Evolutionary conservation across 1,140 invertebrate genomes (phyloP), one percentile per base, ranked within the genome.

Genomic region (Platyscapa corneri): DNA sequence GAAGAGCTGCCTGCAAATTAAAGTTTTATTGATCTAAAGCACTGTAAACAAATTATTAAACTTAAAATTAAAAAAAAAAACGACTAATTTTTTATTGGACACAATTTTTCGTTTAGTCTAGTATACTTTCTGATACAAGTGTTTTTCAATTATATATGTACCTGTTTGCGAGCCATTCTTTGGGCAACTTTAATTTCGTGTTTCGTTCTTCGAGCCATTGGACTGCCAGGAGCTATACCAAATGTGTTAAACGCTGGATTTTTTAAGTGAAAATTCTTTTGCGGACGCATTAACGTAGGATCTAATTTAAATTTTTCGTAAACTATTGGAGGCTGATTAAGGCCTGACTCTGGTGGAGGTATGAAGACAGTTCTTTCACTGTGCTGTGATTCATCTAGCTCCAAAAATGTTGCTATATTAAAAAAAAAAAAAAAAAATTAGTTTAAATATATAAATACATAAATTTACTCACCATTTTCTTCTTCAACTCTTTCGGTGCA

Each of bases 281-380:
- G 91, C 32, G 92, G 91, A 53, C 94, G 94, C 91, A 96, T 95
- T 56, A 96, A 89, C 72, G 94, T 91, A 12, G 91, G 89, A 89
- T 96, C 94, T 87, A 96, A 89, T 80, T 90, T 92, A 87, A 95
- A 94, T n/a, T 91, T 92, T 87, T 93, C 90, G 86, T 91, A 94
- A 76, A 88, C 77, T 83, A 91, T 86, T 60, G 90, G 89, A n/a
- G 88, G 30, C 86, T 93, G 90, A 90, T 92, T 91, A 53, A 89
- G 88, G 46, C 89, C 93, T 23, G 97, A 95, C 90, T 99, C 98
- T 10, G 99, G 98, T n/a, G 98, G 98, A 90, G 98, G 95, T 87
- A 99, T 97, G 90, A 99, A 99, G 74, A 99, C 97, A 53, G 99
- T 99, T 79, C 97, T 94, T 93, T 99, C 98, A 92, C 97, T 97